Evolutionary conservation across 2,888 invertebrate species (phyloP).

Genomic region (Acholoe squamosa): DNA sequence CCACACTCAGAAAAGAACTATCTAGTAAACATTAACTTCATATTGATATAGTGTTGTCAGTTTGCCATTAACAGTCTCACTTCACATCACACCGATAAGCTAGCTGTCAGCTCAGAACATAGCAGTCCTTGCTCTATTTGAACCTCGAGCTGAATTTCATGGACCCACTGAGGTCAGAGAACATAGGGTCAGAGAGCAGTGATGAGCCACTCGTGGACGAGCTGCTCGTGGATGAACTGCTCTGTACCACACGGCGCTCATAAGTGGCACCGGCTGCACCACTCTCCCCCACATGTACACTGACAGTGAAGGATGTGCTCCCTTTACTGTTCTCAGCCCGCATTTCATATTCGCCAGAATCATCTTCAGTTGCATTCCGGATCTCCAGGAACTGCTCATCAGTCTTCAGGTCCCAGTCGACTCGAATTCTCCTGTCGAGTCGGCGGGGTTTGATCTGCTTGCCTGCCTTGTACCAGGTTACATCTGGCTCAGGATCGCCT

Average conservation of each 20-base stretch:
- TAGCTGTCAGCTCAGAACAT: too few species aligned
- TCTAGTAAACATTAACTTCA: not conserved
- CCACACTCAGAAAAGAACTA: constrained; percentile 51
- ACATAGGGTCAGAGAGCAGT: constrained; percentile 28
- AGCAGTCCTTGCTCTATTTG: not conserved
- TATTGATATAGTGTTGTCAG: constrained; percentile 41
- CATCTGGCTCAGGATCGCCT: constrained; percentile 71
- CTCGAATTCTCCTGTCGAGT: constrained; percentile 38
- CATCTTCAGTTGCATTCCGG: constrained; percentile 69
- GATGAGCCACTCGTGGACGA: not conserved
- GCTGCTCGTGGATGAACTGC: not conserved
- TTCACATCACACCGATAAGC: not conserved
- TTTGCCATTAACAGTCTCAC: not conserved
- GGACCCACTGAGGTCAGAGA: not conserved
- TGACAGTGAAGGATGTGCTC: constrained; percentile 70
- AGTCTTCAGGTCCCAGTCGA: constrained; percentile 53
- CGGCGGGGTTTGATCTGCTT: constrained; percentile 68
- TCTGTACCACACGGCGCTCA: not conserved
- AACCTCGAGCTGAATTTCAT: constrained; percentile 24
- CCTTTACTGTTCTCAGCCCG: constrained; percentile 74
- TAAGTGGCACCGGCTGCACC: not conserved
- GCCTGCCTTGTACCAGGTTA: constrained; percentile 79
- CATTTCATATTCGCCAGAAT: constrained; percentile 76
- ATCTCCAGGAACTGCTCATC: constrained; percentile 73
- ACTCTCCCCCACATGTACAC: constrained; percentile 70